phyloP scores from a whole-genome alignment of 2,888 invertebrate genomes.

The Ceriagrion tenellum region DNA sequence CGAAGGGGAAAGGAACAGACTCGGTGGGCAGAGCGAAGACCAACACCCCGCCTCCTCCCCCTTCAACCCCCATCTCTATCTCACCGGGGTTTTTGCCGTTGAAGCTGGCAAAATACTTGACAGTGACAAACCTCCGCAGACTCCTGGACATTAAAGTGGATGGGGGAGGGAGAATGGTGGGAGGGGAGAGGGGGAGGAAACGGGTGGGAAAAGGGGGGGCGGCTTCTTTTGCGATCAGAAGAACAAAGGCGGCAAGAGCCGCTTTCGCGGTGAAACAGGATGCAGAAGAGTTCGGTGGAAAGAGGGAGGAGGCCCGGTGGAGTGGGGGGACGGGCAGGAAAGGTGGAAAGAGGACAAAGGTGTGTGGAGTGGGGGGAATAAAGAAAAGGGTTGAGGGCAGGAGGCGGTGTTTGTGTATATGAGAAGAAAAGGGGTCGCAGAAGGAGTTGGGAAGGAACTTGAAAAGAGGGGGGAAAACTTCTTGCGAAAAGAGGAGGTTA shows the following conservation, averaged over 20 bases:
- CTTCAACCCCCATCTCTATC: not conserved
- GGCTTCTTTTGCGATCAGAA: constrained; percentile 51
- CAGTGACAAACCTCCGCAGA: constrained; percentile 63
- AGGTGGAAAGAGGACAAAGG: not conserved
- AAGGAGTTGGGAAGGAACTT: not conserved
- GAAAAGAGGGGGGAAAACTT: not conserved
- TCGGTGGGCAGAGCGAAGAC: not conserved
- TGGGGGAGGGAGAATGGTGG: not conserved
- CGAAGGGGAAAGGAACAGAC: not conserved
- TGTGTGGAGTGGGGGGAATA: too few species aligned
- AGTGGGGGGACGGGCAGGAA: not conserved
- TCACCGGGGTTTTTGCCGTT: constrained; percentile 46
- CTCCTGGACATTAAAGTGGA: constrained; percentile 49
- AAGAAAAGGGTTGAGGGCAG: not conserved
- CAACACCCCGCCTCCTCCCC: not conserved
- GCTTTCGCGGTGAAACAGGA: constrained; percentile 54
- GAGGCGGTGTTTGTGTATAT: not conserved
- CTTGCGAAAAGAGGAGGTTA: not conserved
- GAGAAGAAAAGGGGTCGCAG: not conserved
- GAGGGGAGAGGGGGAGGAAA: not conserved
- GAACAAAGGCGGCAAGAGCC: constrained; percentile 49
- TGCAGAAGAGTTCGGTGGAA: not conserved
- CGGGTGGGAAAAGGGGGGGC: not conserved
- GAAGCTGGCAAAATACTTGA: constrained; percentile 61
- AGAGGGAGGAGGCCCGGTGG: not conserved